Conservation (phyloP, 1,140 invertebrate genomes). For the Eulimnadia texana region DNA sequence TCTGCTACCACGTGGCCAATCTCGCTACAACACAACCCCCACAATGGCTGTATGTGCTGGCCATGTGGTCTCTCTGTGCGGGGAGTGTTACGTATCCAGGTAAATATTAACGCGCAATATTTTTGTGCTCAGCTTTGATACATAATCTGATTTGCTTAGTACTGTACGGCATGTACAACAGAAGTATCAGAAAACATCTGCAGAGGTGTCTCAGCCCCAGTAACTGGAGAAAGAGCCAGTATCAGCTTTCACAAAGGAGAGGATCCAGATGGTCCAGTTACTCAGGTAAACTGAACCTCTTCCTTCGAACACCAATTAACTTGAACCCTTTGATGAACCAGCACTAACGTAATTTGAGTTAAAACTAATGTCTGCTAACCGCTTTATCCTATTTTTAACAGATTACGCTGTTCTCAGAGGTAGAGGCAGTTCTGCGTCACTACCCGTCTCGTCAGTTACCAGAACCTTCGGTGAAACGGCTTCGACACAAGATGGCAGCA, state of each 20-base stretch:
- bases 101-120: too few species aligned
- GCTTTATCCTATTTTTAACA: not conserved
- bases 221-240: not conserved
- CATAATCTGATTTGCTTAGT: too few species aligned
- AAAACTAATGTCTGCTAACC: too few species aligned
- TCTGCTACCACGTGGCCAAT: not conserved
- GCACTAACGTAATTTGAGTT: too few species aligned
- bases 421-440: not conserved
- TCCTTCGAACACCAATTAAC: not conserved
- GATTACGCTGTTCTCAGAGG: not conserved
- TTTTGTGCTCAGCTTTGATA: too few species aligned
- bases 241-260: not conserved
- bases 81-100: constrained; percentile 15
- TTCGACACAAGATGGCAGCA: not conserved
- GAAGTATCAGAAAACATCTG: constrained; percentile 17
- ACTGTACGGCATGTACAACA: constrained; percentile 20
- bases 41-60: constrained; percentile 12
- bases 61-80: constrained; percentile 14
- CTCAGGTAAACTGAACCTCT: constrained; percentile 4
- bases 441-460: not conserved
- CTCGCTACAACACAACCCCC: not conserved
- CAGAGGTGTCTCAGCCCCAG: not conserved
- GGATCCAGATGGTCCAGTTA: constrained; percentile 15
- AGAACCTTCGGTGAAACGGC: not conserved
- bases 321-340: constrained; percentile 1